These are phyloP conservation scores for Vespertilio murinus DNA, from an alignment of 2,797 vertebrate genomes.

Conservation along the genomic window DNA sequence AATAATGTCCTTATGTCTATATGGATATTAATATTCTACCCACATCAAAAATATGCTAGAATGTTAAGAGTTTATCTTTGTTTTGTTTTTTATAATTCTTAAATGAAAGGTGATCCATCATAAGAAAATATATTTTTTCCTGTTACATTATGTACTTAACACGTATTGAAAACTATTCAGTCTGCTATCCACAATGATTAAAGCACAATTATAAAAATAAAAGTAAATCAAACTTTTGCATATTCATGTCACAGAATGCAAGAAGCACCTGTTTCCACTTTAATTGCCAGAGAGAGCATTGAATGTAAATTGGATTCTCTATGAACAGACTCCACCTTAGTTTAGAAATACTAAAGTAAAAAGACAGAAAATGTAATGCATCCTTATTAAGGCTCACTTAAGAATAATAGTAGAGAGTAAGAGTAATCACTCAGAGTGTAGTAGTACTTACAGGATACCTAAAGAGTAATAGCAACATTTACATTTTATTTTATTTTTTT, in stretches of 20 bases:
- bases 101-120: slow-evolving; percentile 10
- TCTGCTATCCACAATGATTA: slow-evolving; percentile 63
- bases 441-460: neutral
- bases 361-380: neutral
- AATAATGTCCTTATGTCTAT: neutral
- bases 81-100: slow-evolving; percentile 46
- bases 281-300: slow-evolving; percentile 48
- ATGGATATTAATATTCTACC: neutral
- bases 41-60: neutral
- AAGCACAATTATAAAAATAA: slow-evolving; percentile 71
- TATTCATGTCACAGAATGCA: slow-evolving; percentile 54
- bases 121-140: slow-evolving; percentile 47
- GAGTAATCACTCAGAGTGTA: neutral
- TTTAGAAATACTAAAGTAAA: slow-evolving; percentile 42
- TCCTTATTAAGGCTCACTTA: neutral
- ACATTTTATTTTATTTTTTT: too few relatives aligned
- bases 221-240: slow-evolving; percentile 67
- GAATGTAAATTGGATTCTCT: slow-evolving; percentile 45
- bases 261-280: slow-evolving; percentile 61
- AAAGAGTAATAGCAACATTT: neutral
- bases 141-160: slow-evolving; percentile 51
- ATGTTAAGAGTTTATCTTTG: slow-evolving; percentile 38
- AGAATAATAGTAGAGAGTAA: neutral
- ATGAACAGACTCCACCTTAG: neutral
- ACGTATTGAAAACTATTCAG: slow-evolving; percentile 56